Evolutionary conservation across 2,797 vertebrate genomes (phyloP), one percentile per base, ranked within the genome.

Genomic region (Artibeus jamaicensis): DNA sequence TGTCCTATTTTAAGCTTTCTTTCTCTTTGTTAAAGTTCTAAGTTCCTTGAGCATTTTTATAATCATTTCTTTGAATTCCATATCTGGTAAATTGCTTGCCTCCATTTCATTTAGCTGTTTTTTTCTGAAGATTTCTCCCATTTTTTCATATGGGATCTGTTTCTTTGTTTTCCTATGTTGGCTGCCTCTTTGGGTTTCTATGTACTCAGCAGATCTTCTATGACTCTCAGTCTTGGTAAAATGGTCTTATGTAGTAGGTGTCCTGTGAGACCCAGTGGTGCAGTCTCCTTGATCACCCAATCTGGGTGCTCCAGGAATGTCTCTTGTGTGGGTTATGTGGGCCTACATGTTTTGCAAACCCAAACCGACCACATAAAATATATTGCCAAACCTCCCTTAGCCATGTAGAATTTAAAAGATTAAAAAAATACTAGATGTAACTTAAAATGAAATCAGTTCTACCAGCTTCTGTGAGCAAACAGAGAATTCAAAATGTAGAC

Each of bases 391-490:
- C 7, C 0, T 21, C 15, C 44, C 32, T 44, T 67, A 37, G 68
- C 67, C 12, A 79, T n/a, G 73, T 2, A 91, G 18, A 88, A 86
- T 77, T 73, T 11, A 90, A 85, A 90, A 65, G 3, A 50, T 8
- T 76, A 19, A 29, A 9, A 9, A 95, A 79, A 48, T 15, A 76
- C 2, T 85, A 24, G 14, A 44, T 74, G 53, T 87, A 57, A 89
- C 18, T 78, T 50, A 91, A 93, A 89, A 78, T 85, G 4, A 95
- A 95, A 82, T 57, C 19, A 67, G 22, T 92, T 91, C 48, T 85
- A 71, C 46, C 11, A 57, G 24, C n/a, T 89, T 92, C 5, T 86
- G 2, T 73, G 19, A 62, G 0, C 16, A 90, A 77, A 42, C 6
- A 65, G 8, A 89, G 16, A 32, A 88, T 67, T 71, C 9, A 94